These are phyloP conservation scores for Willowsia nigromaculata DNA, from an alignment of 2,888 invertebrate genomes.

Conservation along the genomic window DNA sequence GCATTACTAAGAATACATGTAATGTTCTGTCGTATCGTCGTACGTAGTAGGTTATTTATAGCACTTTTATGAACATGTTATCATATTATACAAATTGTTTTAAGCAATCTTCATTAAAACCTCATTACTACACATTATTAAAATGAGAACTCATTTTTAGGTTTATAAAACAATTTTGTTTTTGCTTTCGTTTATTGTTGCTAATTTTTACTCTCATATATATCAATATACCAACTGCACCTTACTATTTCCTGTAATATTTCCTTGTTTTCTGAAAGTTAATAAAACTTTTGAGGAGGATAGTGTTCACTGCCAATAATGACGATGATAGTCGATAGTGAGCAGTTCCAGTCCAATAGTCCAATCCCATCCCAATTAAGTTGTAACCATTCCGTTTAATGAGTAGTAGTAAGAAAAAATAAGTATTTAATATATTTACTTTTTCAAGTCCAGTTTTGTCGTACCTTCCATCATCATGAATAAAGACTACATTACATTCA, in stretches of 20 bases:
- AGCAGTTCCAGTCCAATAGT: too few relatives aligned
- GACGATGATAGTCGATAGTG: too few relatives aligned
- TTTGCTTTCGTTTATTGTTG: background rate
- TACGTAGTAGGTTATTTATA: background rate
- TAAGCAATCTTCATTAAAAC: slow-evolving; percentile 35
- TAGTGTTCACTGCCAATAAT: too few relatives aligned
- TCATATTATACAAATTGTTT: background rate
- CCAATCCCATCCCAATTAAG: too few relatives aligned
- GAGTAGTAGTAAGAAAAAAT: too few relatives aligned
- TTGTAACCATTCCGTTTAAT: slow-evolving; percentile 26
- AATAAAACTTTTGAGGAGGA: too few relatives aligned
- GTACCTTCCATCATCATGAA: background rate
- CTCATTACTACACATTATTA: background rate
- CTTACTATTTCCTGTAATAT: background rate
- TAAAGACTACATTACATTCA: background rate
- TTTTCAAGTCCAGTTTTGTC: background rate
- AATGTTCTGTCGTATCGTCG: background rate
- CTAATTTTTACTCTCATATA: slow-evolving; percentile 2
- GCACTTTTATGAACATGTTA: slow-evolving; percentile 3
- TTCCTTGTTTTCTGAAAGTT: too few relatives aligned
- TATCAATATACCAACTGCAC: background rate
- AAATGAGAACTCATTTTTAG: slow-evolving; percentile 11
- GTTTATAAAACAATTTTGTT: background rate
- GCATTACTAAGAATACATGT: background rate
- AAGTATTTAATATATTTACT: too few relatives aligned